A percentile compares a stretch with the other conserved stretches of the same genome.
phyloP scores from a whole-genome alignment of 2,113 vertebrate species.

The Rhea americana region DNA sequence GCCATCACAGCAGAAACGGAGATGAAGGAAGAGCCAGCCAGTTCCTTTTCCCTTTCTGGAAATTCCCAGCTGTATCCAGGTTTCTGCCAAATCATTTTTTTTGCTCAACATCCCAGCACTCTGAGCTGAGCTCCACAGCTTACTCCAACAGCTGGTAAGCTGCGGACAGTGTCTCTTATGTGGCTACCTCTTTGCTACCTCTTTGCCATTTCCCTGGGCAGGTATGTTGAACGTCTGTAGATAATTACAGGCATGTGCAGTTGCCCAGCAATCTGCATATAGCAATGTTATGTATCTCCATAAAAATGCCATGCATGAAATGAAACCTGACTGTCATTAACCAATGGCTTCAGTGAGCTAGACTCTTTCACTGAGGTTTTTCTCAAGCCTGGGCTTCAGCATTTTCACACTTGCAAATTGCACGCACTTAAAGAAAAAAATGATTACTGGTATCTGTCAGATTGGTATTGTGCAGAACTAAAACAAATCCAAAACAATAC shows the following conservation, averaged over 20 bases:
- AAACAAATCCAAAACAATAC: slow-evolving; percentile 24
- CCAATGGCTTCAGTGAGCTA: slow-evolving; percentile 17
- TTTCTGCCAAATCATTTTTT: neutral
- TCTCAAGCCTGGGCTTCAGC: slow-evolving; percentile 1
- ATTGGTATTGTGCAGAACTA: slow-evolving; percentile 20
- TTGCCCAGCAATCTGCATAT: neutral
- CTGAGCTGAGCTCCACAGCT: neutral
- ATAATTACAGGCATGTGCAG: neutral
- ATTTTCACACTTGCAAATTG: slow-evolving; percentile 5
- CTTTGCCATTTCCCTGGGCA: neutral
- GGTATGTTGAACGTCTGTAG: neutral
- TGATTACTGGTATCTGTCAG: neutral
- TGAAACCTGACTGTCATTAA: slow-evolving; percentile 38
- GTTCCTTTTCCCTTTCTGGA: neutral
- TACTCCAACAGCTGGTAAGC: neutral
- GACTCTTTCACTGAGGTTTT: neutral
- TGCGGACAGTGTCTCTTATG: neutral
- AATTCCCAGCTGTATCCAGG: slow-evolving; percentile 16
- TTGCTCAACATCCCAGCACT: neutral
- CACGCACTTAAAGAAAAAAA: neutral
- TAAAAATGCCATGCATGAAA: neutral
- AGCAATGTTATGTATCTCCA: neutral
- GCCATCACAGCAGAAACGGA: neutral
- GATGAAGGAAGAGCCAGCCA: neutral
- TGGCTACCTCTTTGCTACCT: neutral